Percentiles rank a stretch among this genome's conserved stretches.
phyloP scores from a whole-genome alignment of 2,113 vertebrate species.

The Cygnus buccinator region DNA sequence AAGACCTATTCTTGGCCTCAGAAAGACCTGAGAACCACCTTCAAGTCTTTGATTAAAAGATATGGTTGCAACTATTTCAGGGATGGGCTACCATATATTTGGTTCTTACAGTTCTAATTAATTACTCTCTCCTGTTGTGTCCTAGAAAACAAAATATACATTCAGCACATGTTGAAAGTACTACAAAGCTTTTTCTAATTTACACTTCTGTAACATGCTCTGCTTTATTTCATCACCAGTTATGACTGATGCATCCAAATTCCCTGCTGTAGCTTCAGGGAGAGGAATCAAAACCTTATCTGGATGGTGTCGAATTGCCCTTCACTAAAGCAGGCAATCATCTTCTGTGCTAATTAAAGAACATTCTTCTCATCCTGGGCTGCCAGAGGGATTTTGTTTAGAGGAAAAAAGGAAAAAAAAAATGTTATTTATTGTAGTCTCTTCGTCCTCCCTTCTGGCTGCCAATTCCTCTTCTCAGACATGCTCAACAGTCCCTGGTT shows the following conservation, averaged over 20 bases:
- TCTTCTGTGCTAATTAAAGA: constrained; percentile 37
- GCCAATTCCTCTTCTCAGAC: background rate
- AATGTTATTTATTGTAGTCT: background rate
- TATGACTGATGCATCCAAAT: constrained; percentile 6
- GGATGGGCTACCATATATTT: background rate
- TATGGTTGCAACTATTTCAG: background rate
- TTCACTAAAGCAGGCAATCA: background rate
- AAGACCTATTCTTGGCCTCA: background rate
- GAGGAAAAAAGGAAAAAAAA: background rate
- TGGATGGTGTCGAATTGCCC: background rate
- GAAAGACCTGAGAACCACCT: background rate
- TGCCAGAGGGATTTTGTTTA: constrained; percentile 10
- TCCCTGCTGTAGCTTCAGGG: background rate
- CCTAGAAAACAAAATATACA: background rate
- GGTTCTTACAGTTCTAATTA: background rate
- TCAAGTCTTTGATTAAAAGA: background rate
- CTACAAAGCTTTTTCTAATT: background rate
- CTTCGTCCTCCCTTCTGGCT: background rate
- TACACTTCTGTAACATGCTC: background rate
- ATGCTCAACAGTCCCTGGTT: background rate
- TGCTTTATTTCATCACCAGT: background rate
- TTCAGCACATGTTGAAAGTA: constrained; percentile 4
- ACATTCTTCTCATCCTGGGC: background rate
- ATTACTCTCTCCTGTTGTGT: background rate
- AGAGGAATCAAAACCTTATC: background rate